Percentiles rank a stretch among this genome's conserved stretches.
phyloP scores from a whole-genome alignment of 2,797 vertebrate species.

The Selene dorsalis region DNA sequence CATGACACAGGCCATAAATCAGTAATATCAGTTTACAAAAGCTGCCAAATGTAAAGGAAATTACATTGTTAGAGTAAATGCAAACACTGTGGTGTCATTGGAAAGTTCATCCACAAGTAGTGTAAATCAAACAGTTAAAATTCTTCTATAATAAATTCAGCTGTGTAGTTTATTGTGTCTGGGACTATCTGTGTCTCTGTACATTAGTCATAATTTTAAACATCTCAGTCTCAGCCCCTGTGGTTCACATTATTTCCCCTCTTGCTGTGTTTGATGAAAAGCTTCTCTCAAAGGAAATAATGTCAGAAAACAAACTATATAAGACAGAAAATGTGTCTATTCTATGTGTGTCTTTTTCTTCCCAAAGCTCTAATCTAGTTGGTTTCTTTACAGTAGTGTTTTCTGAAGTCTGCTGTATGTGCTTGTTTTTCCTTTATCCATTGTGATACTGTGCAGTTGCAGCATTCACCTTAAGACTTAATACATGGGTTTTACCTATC shows the following conservation, averaged over 20 bases:
- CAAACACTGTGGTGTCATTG: neutral
- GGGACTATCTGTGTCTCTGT: neutral
- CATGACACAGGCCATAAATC: neutral
- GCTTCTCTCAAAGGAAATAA: neutral
- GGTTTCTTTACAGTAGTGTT: neutral
- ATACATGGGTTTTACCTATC: neutral
- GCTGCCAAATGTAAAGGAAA: neutral
- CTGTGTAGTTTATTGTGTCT: neutral
- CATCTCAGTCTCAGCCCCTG: neutral
- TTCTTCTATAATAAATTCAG: neutral
- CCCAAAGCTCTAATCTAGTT: neutral
- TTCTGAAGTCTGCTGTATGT: neutral
- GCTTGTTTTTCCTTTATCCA: neutral
- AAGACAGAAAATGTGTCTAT: neutral
- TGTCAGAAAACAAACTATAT: constrained; percentile 3
- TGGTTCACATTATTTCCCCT: neutral
- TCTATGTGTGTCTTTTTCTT: neutral
- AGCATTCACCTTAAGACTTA: neutral
- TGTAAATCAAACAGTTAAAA: neutral
- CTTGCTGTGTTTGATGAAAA: neutral
- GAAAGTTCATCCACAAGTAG: neutral
- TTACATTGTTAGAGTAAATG: neutral
- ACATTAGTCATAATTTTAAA: neutral
- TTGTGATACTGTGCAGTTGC: neutral
- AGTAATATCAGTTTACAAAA: neutral